A percentile compares a stretch with the other conserved stretches of the same genome.
phyloP scores from a whole-genome alignment of 2,888 invertebrate species.

The Tipula unca region DNA sequence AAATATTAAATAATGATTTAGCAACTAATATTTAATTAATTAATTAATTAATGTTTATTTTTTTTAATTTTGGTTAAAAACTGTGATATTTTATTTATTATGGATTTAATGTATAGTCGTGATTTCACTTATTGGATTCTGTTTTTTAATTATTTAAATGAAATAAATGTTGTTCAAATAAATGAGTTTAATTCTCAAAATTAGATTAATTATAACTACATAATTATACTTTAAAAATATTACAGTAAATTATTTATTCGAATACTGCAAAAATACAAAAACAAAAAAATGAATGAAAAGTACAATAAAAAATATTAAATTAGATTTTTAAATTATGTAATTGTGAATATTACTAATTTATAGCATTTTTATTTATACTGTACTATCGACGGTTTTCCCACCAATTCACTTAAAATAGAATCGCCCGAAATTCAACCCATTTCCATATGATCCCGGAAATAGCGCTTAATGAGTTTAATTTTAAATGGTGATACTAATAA shows the following conservation, averaged over 20 bases:
- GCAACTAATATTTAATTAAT: background rate
- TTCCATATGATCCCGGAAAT: too few relatives aligned
- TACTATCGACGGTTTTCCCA: too few relatives aligned
- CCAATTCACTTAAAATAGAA: too few relatives aligned
- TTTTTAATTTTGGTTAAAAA: background rate
- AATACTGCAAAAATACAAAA: background rate
- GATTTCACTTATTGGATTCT: background rate
- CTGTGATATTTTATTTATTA: constrained; percentile 1
- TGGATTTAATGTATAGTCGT: background rate
- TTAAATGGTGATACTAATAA: too few relatives aligned
- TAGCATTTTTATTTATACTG: background rate
- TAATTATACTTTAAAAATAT: background rate
- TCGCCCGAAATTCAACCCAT: too few relatives aligned
- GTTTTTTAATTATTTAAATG: background rate
- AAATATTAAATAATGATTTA: constrained; percentile 8
- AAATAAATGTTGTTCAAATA: background rate
- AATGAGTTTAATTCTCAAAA: background rate
- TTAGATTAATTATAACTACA: background rate
- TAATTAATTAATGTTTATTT: background rate
- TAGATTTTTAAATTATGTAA: background rate
- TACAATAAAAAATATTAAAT: background rate
- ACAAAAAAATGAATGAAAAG: background rate
- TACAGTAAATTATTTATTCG: background rate
- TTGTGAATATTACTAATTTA: background rate
- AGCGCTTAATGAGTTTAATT: too few relatives aligned